A percentile compares a stretch with the other conserved stretches of the same genome.
phyloP scores from a whole-genome alignment of 2,888 invertebrate species.

The Cephus pygmeus region DNA sequence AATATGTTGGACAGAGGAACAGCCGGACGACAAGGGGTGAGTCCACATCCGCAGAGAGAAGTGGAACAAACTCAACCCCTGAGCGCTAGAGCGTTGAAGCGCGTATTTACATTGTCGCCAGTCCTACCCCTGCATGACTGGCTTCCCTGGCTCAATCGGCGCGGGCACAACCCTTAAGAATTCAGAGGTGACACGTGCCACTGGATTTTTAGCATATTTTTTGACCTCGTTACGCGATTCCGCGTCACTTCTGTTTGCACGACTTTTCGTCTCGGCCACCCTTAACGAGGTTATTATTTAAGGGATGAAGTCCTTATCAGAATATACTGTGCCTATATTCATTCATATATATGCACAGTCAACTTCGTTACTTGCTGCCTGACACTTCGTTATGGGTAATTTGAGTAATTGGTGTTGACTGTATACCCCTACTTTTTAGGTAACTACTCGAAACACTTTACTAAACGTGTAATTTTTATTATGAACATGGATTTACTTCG shows the following conservation, averaged over 20 bases:
- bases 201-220: background rate
- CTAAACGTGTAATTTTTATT: background rate
- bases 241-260: background rate
- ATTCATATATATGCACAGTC: too few relatives aligned
- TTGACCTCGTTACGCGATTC: background rate
- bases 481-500: background rate
- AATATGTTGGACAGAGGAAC: conserved; percentile 2
- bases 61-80: conserved; percentile 5
- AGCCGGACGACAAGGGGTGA: background rate
- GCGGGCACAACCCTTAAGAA: background rate
- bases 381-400: too few relatives aligned
- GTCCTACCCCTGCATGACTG: background rate
- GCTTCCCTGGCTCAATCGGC: background rate
- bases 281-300: background rate
- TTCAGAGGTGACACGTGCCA: background rate
- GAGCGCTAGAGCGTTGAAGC: background rate
- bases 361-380: too few relatives aligned
- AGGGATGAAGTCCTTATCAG: background rate
- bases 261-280: background rate
- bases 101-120: conserved; percentile 4
- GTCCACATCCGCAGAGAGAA: background rate
- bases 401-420: too few relatives aligned
- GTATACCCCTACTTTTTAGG: too few relatives aligned
- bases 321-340: background rate
- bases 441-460: background rate